Evolutionary conservation across 53 echinoderm and acorn worm species (phyloP), one percentile per base, ranked within the genome.

Genomic region (Astropecten irregularis): DNA sequence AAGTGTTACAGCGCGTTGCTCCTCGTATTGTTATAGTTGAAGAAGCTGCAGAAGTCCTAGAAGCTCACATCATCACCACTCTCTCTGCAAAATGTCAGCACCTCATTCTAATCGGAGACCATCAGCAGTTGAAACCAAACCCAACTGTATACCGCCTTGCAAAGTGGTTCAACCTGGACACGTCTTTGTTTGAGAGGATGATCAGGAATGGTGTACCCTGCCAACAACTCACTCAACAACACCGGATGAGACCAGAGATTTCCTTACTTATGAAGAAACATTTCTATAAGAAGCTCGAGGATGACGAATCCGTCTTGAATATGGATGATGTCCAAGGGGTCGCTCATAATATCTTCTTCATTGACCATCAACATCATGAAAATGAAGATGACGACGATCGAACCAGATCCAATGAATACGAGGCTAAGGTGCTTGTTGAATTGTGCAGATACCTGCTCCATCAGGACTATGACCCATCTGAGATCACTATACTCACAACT

Each of bases 11-110:
- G 71, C 67, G 63, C 22, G 54, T 95, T 19, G 49, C 74, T 40
- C 93, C 93, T 26, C 69, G 39, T 38, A 93, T 95, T 34, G 91
- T 95, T 1, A 71, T 95, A 37, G 92, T 95, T 5, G 95, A 95
- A 58, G 95, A 95, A 64, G 99, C 99, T 29, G 97, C 97, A 29
- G 97, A 97, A 65, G 92, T 97, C 40, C 84, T 97, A 14, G 97
- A 97, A 55, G 89, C 99, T 18, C 99, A 97, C 70, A 94, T 97
- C 23, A 83, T 97, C 53, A 97, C 93, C 4, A 79, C 90, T 10
- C 83, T 97, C 18, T 86, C 69, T 37, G 23, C 50, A 18, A 42
- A 88, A 35, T 92, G 92, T 77, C 76, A 97, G 25, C 97, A 97
- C 40, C 77, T 97, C 7, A 97, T 97, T 35, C 90, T 97, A 4